Conservation (phyloP, 2,113 vertebrate genomes). For the Phasianus colchicus region DNA sequence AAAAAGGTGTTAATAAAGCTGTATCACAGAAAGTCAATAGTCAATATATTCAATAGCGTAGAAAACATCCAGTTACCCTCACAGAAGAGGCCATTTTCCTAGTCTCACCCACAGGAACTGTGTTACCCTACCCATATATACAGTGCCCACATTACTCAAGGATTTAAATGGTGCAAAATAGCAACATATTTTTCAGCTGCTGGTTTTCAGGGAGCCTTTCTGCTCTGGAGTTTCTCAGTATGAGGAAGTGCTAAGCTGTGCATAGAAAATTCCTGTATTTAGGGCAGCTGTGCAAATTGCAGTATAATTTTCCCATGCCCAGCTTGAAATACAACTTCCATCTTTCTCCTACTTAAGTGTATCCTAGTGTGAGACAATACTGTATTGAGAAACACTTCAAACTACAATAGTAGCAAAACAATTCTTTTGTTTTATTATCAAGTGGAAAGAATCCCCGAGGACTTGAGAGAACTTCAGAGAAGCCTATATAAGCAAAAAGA, state of each 20-base stretch:
- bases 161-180: background rate
- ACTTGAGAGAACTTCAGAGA: background rate
- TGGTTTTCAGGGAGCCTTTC: background rate
- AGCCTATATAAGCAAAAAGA: conserved; percentile 19
- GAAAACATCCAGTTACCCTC: background rate
- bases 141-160: background rate
- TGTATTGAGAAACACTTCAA: conserved; percentile 24
- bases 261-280: background rate
- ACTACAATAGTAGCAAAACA: background rate
- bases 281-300: background rate
- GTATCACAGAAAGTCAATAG: background rate
- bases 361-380: background rate
- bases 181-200: background rate
- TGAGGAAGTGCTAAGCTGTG: background rate
- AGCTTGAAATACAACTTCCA: background rate
- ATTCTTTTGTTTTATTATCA: conserved; percentile 34
- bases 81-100: background rate
- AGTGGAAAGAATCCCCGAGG: background rate
- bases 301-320: background rate
- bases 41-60: background rate
- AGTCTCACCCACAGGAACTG: background rate
- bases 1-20: background rate
- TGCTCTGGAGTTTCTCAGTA: background rate
- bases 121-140: rapidly evolving
- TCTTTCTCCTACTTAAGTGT: background rate